Base-by-base conservation (phyloP, 2,113 vertebrate genomes). In the Corythornis cristatus region DNA sequence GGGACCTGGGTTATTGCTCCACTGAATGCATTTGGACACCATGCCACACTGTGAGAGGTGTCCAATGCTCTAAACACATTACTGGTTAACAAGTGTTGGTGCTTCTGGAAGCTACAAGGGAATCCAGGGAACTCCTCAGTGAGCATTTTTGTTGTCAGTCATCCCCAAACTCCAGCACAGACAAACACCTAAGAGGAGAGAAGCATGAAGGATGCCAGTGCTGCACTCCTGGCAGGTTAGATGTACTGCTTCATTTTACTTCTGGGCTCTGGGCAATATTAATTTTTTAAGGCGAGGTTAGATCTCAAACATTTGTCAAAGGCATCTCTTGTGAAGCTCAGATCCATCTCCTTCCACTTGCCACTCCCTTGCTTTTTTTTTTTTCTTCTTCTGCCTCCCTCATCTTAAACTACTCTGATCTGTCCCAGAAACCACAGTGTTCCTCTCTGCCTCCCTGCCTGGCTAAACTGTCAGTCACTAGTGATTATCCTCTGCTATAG, bases 281-380 rank as follows among this genome's bases (percentile, higher is more conserved):
- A 75, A 71, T 89, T 86, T 89, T 95, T 95, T 80, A 96, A 83
- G n/a, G 75, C 21, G 75, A 93, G 26, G 45, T n/a, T 72, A 67
- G 61, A 79, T 67, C 64, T 91, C 46, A 95, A 72, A 66, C n/a
- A 68, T 92, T 81, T 89, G 72, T 76, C 9, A 71, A 80, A 93
- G 53, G 40, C 70, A 37, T 75, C 1, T 0, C 61, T 89, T 61
- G 35, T 40, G 37, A 86, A 83, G 65, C 65, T 70, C 60, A 62
- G 81, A 83, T 86, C 33, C 80, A 88, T 86, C 81, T 95, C 76
- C 81, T 88, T 83, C 45, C 57, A 57, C 37, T 60, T 50, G 35
- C 74, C 78, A 54, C 13, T 56, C 62, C 31, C 48, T 86, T 31
- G 7, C 8, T 33, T 51, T 33, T 66, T 23, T 45, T 45, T 65